Base-by-base conservation (phyloP, 2,888 invertebrate species). In the Stegana nigrithorax region DNA sequence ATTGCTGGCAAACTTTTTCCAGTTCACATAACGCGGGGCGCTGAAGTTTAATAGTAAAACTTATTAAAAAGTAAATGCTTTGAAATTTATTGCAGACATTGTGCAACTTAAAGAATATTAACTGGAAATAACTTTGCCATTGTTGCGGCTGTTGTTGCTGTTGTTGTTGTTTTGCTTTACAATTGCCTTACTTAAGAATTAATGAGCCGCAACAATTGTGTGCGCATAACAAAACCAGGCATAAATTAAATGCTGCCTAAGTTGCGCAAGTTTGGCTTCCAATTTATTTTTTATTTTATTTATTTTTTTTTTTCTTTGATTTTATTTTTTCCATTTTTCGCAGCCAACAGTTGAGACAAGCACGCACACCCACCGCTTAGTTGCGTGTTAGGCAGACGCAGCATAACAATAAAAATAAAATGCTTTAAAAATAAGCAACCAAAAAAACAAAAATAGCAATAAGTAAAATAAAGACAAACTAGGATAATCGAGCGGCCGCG, bases 201-300 rank as follows among this genome's bases (percentile, higher is more conserved):
- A 55, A 55, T 55, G 53, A 55, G 53, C 32, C 53, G 53, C 53
- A 55, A 55, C 53, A 36, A 55, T 55, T 55, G 32, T 27, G 32
- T 19, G 19, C 29, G 29, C 10, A 29, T 29, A 29, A 29, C 6
- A 51, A 45, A 45, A 21, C 26, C 6, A 12, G 10, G 53, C 21
- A 55, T 55, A 55, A 53, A 55, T 55, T 55, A 36, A 2, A 55
- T 23, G 53, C 53, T 21, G 32, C 53, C 36, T 55, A 55, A 55
- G 32, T 55, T 19, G 10, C 19, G 32, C n/a, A 55, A 47, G 23
- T 47, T 47, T n/a, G n/a, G n/a, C n/a, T n/a, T n/a, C n/a, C n/a
- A n/a, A n/a, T n/a, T n/a, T n/a, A n/a, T n/a, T n/a, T n/a, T n/a
- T n/a, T n/a, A n/a, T n/a, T n/a, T n/a, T n/a, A n/a, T n/a, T n/a